These are phyloP conservation scores for Telmatherina bonti DNA, from an alignment of 2,797 vertebrate species.

Conservation along the genomic window DNA sequence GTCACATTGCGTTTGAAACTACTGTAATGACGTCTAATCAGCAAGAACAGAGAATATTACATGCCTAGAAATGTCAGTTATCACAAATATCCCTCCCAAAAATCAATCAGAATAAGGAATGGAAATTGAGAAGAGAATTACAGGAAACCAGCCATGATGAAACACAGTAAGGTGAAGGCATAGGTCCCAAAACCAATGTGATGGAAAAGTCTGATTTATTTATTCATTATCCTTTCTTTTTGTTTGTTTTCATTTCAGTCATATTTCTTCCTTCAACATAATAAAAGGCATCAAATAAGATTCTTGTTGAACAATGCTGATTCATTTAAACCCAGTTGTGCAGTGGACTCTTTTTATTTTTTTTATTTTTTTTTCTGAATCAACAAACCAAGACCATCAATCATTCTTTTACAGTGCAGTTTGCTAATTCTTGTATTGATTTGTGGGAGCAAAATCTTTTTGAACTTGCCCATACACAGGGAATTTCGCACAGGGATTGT, in stretches of 20 bases:
- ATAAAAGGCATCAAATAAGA: slow-evolving; percentile 65
- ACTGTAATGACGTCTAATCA: slow-evolving; percentile 37
- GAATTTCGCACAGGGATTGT: slow-evolving; percentile 70
- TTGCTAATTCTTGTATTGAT: slow-evolving; percentile 73
- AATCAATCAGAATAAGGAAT: slow-evolving; percentile 33
- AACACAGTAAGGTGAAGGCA: slow-evolving; percentile 58
- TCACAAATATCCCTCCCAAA: slow-evolving; percentile 44
- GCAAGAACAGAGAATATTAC: slow-evolving; percentile 48
- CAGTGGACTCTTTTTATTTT: slow-evolving; percentile 53
- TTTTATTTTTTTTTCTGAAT: slow-evolving; percentile 53
- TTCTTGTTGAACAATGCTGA: slow-evolving; percentile 70
- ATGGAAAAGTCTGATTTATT: slow-evolving; percentile 58
- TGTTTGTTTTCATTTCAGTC: slow-evolving; percentile 18
- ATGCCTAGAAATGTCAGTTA: slow-evolving; percentile 55
- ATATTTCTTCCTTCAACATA: slow-evolving; percentile 47
- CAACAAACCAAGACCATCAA: slow-evolving; percentile 64
- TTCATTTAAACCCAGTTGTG: slow-evolving; percentile 73
- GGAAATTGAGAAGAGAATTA: slow-evolving; percentile 51
- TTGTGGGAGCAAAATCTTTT: slow-evolving; percentile 65
- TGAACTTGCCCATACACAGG: slow-evolving; percentile 56
- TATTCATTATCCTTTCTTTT: slow-evolving; percentile 26
- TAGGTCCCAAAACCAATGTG: slow-evolving; percentile 69
- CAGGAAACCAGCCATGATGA: slow-evolving; percentile 48
- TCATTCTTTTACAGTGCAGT: slow-evolving; percentile 69
- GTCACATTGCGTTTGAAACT: slow-evolving; percentile 56